Percentiles rank a stretch among this genome's conserved stretches.
Conservation (phyloP, 1,140 invertebrate genomes). For the Lethrus apterus region DNA sequence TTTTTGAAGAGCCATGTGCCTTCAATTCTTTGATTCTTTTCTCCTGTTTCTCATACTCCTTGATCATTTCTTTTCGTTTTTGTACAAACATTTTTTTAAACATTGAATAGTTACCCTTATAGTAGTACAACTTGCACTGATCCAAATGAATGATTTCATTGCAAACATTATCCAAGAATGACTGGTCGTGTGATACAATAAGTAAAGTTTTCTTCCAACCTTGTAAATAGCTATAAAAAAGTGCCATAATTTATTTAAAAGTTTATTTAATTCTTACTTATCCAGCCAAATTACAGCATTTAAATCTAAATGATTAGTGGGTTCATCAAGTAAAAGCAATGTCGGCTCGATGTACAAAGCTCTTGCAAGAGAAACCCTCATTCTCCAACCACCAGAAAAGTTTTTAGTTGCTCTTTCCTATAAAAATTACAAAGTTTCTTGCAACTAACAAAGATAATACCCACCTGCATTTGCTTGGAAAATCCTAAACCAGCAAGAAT, state of each 20-base stretch:
- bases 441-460: not conserved
- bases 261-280: slow-evolving; percentile 58
- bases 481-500: slow-evolving; percentile 98
- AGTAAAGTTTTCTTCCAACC: slow-evolving; percentile 96
- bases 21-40: slow-evolving; percentile 92
- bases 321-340: slow-evolving; percentile 92
- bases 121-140: slow-evolving; percentile 90
- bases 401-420: slow-evolving; percentile 80
- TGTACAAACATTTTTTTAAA: slow-evolving; percentile 99
- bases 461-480: slow-evolving; percentile 80
- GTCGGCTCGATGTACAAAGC: slow-evolving; percentile 90
- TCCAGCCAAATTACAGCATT: slow-evolving; percentile 99
- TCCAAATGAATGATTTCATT: slow-evolving; percentile 98
- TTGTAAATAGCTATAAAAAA: slow-evolving; percentile 72
- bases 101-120: slow-evolving; percentile 97
- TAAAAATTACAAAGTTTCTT: not conserved
- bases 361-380: slow-evolving; percentile 93
- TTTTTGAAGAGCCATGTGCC: slow-evolving; percentile 89
- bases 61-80: slow-evolving; percentile 90
- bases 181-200: slow-evolving; percentile 98
- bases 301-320: slow-evolving; percentile 89
- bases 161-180: slow-evolving; percentile 98
- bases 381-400: slow-evolving; percentile 97
- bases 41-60: slow-evolving; percentile 98
- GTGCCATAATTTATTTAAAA: slow-evolving; percentile 1